Evolutionary conservation across 2,888 invertebrate genomes (phyloP), one percentile per base, ranked within the genome.

Genomic region (Chrysodeixis includens): DNA sequence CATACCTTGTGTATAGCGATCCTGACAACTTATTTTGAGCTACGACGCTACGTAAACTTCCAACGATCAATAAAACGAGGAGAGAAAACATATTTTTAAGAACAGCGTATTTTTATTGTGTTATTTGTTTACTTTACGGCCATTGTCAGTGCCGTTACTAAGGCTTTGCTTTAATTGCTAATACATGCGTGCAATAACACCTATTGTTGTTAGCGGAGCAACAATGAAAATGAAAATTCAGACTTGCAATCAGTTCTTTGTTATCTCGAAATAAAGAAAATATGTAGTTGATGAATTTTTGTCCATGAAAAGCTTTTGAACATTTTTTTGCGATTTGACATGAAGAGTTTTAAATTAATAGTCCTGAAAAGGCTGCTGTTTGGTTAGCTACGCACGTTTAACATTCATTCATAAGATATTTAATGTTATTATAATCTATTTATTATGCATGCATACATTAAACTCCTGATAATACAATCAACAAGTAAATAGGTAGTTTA

Each of bases 101-200:
- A n/a, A 56, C 40, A 60, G 67, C 65, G 56, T 56, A 51, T 60
- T 56, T 72, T 40, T 65, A n/a, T 69, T 68, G 62, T 66, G 58
- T 58, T 64, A 58, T 30, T 74, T 69, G 66, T 69, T 66, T 72
- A 71, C 71, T 73, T 78, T 77, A 79, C 35, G 81, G 71, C 66
- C 81, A 83, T 62, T 82, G 76, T 78, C 82, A 82, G 72, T 74
- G 75, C 69, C 77, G 75, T 61, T 75, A 61, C 51, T 63, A 60
- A 68, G 65, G 60, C 49, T 71, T 69, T 62, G 57, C 61, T 56
- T 53, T 44, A 30, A 66, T 64, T 56, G 58, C 30, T 54, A 44
- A 57, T 67, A 53, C 56, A 69, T 63, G 56, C 58, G 56, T 62
- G 62, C 35, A 51, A 56, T 30, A 56, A 58, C 53, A 44, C 22